Conservation (phyloP, 2,888 invertebrate species). For the Stomorhina lunata region DNA sequence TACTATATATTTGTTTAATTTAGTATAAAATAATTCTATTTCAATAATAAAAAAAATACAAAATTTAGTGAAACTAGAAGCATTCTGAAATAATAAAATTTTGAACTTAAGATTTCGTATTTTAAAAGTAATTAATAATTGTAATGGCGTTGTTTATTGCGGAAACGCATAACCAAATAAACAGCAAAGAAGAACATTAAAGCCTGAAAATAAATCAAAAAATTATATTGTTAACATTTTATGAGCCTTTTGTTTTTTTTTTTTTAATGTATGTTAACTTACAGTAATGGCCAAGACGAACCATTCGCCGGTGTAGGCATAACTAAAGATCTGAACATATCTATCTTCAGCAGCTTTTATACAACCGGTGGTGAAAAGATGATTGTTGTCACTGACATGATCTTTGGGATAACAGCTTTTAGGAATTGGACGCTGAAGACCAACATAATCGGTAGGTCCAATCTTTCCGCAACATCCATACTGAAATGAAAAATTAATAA, state of each 20-base stretch:
- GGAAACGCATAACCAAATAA: slow-evolving; percentile 72
- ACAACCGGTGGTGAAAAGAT: slow-evolving; percentile 68
- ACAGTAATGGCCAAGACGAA: slow-evolving; percentile 69
- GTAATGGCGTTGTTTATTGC: slow-evolving; percentile 68
- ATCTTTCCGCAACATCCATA: slow-evolving; percentile 75
- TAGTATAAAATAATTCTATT: no score
- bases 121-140: slow-evolving; percentile 53
- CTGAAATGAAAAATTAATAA: slow-evolving; percentile 50
- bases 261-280: slow-evolving; percentile 51
- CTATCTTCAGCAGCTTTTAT: slow-evolving; percentile 68
- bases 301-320: slow-evolving; percentile 70
- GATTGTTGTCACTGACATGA: slow-evolving; percentile 42
- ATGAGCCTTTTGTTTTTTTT: background rate
- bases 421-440: slow-evolving; percentile 65
- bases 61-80: no score
- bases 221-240: background rate
- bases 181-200: slow-evolving; percentile 71
- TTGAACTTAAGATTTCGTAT: background rate
- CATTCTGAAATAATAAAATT: background rate
- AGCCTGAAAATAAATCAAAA: slow-evolving; percentile 64
- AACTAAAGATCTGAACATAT: slow-evolving; percentile 64
- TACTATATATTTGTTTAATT: no score
- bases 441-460: slow-evolving; percentile 73
- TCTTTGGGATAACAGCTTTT: slow-evolving; percentile 70
- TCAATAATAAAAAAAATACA: no score